These are phyloP conservation scores for Opisthograptis luteolata DNA, from an alignment of 2,888 invertebrate species.

Conservation along the genomic window DNA sequence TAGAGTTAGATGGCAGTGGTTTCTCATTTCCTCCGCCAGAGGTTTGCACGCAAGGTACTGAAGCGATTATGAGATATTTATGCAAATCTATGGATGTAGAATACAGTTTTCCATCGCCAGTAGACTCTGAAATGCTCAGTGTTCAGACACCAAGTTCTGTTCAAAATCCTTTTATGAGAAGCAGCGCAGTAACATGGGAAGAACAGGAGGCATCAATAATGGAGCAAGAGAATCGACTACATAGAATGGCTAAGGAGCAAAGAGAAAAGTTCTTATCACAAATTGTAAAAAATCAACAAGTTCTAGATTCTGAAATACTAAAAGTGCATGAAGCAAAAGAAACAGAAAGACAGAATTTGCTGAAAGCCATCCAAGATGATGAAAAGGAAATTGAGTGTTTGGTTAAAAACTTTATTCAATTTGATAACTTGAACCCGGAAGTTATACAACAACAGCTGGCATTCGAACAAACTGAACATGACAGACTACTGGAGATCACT, in stretches of 20 bases:
- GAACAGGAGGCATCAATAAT: conserved; percentile 86
- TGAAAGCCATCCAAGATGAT: conserved; percentile 86
- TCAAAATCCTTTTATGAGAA: conserved; percentile 64
- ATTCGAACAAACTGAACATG: conserved; percentile 87
- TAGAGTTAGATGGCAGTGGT: conserved; percentile 86
- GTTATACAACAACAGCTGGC: conserved; percentile 86
- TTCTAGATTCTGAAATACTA: conserved; percentile 87
- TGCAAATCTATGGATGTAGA: conserved; percentile 74
- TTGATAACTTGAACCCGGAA: conserved; percentile 84
- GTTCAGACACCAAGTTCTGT: conserved; percentile 59
- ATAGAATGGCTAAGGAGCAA: conserved; percentile 85
- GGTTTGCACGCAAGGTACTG: conserved; percentile 84
- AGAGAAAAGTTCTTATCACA: conserved; percentile 83
- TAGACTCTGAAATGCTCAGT: conserved; percentile 54
- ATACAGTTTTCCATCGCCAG: conserved; percentile 71
- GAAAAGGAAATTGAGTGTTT: conserved; percentile 86
- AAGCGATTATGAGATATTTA: conserved; percentile 87
- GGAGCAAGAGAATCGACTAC: conserved; percentile 86
- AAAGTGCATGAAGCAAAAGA: conserved; percentile 88
- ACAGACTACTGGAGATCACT: conserved; percentile 85
- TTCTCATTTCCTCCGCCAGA: conserved; percentile 87
- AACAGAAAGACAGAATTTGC: conserved; percentile 83
- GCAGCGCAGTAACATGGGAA: conserved; percentile 77
- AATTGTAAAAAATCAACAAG: conserved; percentile 86
- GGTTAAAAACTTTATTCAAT: conserved; percentile 86